Percentiles rank a stretch among this genome's conserved stretches.
These are phyloP conservation scores for Slavum lentiscoides DNA, from an alignment of 2,888 invertebrate genomes.

Conservation along the genomic window DNA sequence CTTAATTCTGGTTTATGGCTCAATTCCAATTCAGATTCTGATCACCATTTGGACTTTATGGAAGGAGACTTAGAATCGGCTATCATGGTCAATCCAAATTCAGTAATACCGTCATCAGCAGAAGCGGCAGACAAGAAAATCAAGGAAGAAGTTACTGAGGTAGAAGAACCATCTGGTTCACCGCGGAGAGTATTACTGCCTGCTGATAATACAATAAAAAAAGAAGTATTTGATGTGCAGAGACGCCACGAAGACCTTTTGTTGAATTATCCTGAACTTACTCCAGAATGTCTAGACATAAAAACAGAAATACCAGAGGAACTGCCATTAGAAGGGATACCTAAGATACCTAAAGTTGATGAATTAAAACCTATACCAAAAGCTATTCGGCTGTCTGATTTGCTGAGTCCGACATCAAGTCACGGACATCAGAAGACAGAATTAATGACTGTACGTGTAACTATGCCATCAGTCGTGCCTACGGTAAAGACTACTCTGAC, in stretches of 20 bases:
- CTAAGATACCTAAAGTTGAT: constrained; percentile 28
- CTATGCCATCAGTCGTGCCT: constrained; percentile 40
- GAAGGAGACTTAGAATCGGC: constrained; percentile 59
- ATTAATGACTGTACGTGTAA: constrained; percentile 49
- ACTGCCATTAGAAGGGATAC: neutral
- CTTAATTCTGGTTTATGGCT: constrained; percentile 47
- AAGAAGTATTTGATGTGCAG: neutral
- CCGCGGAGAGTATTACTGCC: neutral
- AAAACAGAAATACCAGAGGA: constrained; percentile 27
- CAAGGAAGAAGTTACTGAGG: constrained; percentile 62
- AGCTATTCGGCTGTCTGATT: constrained; percentile 50
- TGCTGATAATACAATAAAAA: neutral
- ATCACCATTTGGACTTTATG: constrained; percentile 56
- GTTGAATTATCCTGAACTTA: constrained; percentile 12
- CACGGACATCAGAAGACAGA: constrained; percentile 26
- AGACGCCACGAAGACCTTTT: neutral
- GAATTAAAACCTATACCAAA: constrained; percentile 27
- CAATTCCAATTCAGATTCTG: constrained; percentile 55
- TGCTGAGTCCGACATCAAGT: constrained; percentile 39
- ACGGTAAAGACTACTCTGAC: constrained; percentile 35
- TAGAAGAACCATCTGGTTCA: neutral
- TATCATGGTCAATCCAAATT: constrained; percentile 86
- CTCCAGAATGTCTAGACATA: neutral
- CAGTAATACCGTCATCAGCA: constrained; percentile 76
- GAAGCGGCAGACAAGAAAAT: constrained; percentile 60